Evolutionary conservation across 2,113 vertebrate species (phyloP), one percentile per base, ranked within the genome.

Genomic region (Microtus pennsylvanicus): DNA sequence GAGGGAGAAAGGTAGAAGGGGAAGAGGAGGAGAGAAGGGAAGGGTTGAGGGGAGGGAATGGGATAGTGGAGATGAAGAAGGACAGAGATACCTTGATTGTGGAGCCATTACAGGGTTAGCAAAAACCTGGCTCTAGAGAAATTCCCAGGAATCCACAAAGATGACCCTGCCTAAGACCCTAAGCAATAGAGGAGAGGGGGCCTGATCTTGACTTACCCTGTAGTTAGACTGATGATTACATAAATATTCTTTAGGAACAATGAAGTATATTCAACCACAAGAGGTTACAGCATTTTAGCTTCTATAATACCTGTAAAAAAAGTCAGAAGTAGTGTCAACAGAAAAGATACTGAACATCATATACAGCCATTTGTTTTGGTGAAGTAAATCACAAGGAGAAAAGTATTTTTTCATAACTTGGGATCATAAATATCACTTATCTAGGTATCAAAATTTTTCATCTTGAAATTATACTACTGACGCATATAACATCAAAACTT

Each of bases 261-360:
- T 87, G 47, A 82, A 87, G 92, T 78, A 22, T 5, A 52, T 86
- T 70, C 5, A 67, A 13, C 14, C 77, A 42, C 33, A 86, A 75
- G 19, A 35, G 11, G 11, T 65, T 90, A 4, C 3, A 9, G 52
- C 35, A 12, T 21, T 77, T 80, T 92, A 89, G 16, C 67, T 13
- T 45, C 81, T 94, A 69, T 0, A 90, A 35, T 50, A 75, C 89
- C 35, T 95, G 2, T 92, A 70, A 87, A 90, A 70, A 96, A 95
- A 85, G 93, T 0, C 33, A 28, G 28, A 89, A 85, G 0, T 78
- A 74, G 91, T 86, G 22, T 28, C 30, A 75, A 7, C 3, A 22
- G 16, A 38, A 69, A 88, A 24, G 28, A 88, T 86, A 89, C 70
- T 88, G 88, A 92, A 89, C 77, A 28, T 91, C n/a, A 11, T 26